These are phyloP conservation scores for Yponomeuta malinellus DNA, from an alignment of 2,888 invertebrate species.

Conservation along the genomic window DNA sequence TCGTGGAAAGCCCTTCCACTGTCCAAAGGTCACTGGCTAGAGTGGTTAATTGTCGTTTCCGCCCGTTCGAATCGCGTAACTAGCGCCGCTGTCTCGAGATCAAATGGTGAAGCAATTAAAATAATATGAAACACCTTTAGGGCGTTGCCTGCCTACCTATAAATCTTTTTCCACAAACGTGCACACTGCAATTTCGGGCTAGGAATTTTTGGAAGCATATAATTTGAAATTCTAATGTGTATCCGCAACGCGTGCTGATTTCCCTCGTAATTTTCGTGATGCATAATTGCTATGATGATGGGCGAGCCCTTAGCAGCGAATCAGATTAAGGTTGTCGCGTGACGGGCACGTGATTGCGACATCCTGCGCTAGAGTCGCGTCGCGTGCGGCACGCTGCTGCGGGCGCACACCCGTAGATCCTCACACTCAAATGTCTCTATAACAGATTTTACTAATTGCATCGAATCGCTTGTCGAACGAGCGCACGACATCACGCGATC, in stretches of 20 bases:
- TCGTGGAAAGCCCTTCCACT: conserved; percentile 5
- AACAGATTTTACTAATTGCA: conserved; percentile 24
- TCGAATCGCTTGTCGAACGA: conserved; percentile 5
- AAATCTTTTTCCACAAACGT: not conserved
- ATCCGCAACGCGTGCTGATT: not conserved
- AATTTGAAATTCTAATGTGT: not conserved
- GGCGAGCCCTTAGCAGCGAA: not conserved
- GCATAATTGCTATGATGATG: not conserved
- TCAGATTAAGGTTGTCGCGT: conserved; percentile 11
- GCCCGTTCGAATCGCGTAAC: conserved; percentile 10
- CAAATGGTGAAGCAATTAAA: not conserved
- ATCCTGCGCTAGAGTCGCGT: conserved; percentile 27
- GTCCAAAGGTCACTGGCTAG: not conserved
- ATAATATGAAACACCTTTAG: conserved; percentile 9
- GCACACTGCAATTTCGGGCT: not conserved
- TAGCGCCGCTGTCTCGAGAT: conserved; percentile 6
- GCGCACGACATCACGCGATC: conserved; percentile 11
- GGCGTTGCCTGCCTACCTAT: not conserved
- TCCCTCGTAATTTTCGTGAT: not conserved
- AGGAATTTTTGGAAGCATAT: not conserved
- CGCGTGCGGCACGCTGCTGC: conserved; percentile 57
- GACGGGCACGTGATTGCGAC: conserved; percentile 14
- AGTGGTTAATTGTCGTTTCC: not conserved
- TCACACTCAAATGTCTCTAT: conserved; percentile 39
- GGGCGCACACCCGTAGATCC: conserved; percentile 45